Evolutionary conservation across 1,140 invertebrate genomes (phyloP), one percentile per base, ranked within the genome.

Genomic region (Formica exsecta): DNA sequence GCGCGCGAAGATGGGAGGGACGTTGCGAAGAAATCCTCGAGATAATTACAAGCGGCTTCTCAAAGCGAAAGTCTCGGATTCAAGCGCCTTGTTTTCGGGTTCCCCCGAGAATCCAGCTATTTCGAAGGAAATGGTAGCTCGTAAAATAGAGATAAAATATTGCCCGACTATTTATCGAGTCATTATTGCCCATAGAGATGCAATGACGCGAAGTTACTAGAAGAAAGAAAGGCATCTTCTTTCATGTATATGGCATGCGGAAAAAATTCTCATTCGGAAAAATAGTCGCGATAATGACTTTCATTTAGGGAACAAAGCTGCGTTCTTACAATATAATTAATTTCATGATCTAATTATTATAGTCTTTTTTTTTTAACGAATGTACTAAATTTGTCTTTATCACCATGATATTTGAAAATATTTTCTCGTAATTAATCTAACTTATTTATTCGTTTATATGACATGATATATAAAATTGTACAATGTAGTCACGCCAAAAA

Each of bases 131-230:
- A 87, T 71, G 44, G 77, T 59, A n/a, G 19, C 48, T 85, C 54
- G 61, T 85, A 84, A 85, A 74, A 59, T 25, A 41, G 57, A 36
- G 68, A 85, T 89, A 85, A 90, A 84, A 75, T 89, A 89, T 84
- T 48, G 79, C 16, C 25, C 38, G 36, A 22, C 85, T 89, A 89
- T 90, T 90, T 89, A 90, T 90, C 89, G 88, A 89, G 87, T 90
- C 88, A 89, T 90, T 90, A 89, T 79, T 89, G 85, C 83, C 74
- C 85, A 85, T 89, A 90, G 89, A 54, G 79, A 79, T 70, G 74
- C 64, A 87, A 89, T 85, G 89, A 59, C 54, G 77, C 87, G 84
- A 65, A 22, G 59, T 59, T 83, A 83, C 57, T 66, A 51, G 68
- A 38, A 65, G 73, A 57, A 54, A 86, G 71, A 73, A 62, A 61